phyloP scores from a whole-genome alignment of 2,113 vertebrate species.

The Trinectes maculatus region DNA sequence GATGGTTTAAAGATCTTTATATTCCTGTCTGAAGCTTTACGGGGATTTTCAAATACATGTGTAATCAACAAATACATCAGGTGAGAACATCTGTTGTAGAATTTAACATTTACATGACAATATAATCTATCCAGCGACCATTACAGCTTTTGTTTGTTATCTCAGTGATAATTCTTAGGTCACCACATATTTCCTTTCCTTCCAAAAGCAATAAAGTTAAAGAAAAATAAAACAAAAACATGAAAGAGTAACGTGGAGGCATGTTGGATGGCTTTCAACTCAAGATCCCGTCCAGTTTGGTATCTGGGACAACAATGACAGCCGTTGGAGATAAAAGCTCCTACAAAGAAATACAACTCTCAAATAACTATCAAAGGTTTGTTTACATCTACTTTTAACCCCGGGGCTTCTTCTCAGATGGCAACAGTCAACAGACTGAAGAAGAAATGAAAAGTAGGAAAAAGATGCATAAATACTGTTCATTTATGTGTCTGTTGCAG shows the following conservation, averaged over 20 bases:
- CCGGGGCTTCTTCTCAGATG: constrained; percentile 31
- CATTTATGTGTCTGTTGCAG: constrained; percentile 28
- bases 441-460: constrained; percentile 11
- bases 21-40: neutral
- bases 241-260: constrained; percentile 35
- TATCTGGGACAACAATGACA: constrained; percentile 34
- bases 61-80: neutral
- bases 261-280: constrained; percentile 30
- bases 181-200: constrained; percentile 13
- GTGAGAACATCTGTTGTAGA: neutral
- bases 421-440: constrained; percentile 24
- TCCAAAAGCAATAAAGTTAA: neutral
- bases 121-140: neutral
- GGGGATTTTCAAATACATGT: neutral
- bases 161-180: constrained; percentile 31
- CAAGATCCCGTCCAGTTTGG: constrained; percentile 18
- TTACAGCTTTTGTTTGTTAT: constrained; percentile 10
- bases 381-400: constrained; percentile 46
- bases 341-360: constrained; percentile 27
- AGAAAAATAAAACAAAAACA: constrained; percentile 24
- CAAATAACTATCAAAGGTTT: constrained; percentile 45
- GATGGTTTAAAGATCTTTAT: neutral
- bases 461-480: constrained; percentile 22
- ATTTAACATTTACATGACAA: neutral
- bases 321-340: constrained; percentile 30